Percentiles rank a stretch among this genome's conserved stretches.
Evolutionary conservation across 1,140 invertebrate species (phyloP).

Genomic region (Intoshia linei): DNA sequence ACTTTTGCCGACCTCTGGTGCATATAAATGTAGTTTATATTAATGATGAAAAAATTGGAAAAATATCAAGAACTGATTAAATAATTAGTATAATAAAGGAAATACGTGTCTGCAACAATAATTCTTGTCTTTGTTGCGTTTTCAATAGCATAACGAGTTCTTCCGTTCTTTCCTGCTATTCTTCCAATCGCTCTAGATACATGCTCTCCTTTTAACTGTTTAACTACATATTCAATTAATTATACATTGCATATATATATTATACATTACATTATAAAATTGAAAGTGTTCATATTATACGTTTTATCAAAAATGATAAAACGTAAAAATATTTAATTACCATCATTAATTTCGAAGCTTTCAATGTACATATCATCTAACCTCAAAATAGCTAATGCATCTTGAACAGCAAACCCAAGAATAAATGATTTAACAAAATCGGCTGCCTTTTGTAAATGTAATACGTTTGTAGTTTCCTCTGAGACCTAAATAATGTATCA

Average conservation of each 20-base stretch:
- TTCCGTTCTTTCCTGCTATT: slow-evolving; percentile 73
- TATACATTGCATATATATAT: too few relatives aligned
- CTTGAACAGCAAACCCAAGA: slow-evolving; percentile 57
- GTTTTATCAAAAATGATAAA: slow-evolving; percentile 1
- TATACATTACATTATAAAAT: too few relatives aligned
- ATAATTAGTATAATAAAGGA: slow-evolving; percentile 4
- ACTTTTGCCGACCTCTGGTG: background rate
- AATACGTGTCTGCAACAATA: slow-evolving; percentile 57
- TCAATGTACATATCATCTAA: slow-evolving; percentile 88
- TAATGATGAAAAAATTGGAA: background rate
- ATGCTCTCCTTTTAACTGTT: slow-evolving; percentile 69
- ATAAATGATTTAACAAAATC: slow-evolving; percentile 90
- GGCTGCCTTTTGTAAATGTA: slow-evolving; percentile 69
- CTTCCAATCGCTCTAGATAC: slow-evolving; percentile 67
- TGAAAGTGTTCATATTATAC: slow-evolving; percentile 1
- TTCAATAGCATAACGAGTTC: slow-evolving; percentile 90
- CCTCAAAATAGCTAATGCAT: slow-evolving; percentile 61
- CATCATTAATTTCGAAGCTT: slow-evolving; percentile 72
- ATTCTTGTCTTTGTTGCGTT: slow-evolving; percentile 95
- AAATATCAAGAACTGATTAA: slow-evolving; percentile 1
- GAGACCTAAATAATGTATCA: too few relatives aligned
- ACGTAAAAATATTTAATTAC: slow-evolving; percentile 14
- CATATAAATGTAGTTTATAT: slow-evolving; percentile 1
- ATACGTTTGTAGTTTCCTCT: slow-evolving; percentile 51
- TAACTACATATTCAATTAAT: slow-evolving; percentile 30